Evolutionary conservation across 2,888 invertebrate genomes (phyloP).

Genomic region (Allolobophora icterica): DNA sequence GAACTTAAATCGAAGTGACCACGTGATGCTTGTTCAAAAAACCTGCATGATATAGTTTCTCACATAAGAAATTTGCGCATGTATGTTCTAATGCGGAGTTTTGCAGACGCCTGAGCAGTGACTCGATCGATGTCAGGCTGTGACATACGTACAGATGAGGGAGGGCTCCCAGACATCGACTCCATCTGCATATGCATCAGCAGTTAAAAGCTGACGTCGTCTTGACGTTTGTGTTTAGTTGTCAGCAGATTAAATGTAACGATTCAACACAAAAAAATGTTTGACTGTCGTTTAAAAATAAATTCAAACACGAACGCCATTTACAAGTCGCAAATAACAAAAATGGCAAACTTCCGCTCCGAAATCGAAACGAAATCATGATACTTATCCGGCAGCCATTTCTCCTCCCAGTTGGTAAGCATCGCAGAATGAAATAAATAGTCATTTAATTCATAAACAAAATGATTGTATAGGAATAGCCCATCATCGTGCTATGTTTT

Average conservation of each 20-base stretch:
- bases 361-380: background rate
- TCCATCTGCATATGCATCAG: constrained; percentile 32
- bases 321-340: constrained; percentile 1
- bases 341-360: constrained; percentile 23
- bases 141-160: constrained; percentile 27
- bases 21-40: background rate
- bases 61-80: background rate
- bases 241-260: background rate
- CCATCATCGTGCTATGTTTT: too few relatives aligned
- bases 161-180: constrained; percentile 33
- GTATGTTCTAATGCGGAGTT: background rate
- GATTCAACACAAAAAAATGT: background rate
- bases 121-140: background rate
- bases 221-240: background rate
- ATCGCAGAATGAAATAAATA: background rate
- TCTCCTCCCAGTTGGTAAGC: background rate
- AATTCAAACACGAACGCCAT: background rate
- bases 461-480: background rate
- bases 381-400: constrained; percentile 1
- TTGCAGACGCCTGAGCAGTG: constrained; percentile 6
- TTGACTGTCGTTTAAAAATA: background rate
- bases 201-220: background rate
- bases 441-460: background rate
- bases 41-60: background rate
- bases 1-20: background rate